Percentiles rank a stretch among this genome's conserved stretches.
phyloP scores from a whole-genome alignment of 2,113 vertebrate species.

The Collichthys lucidus region DNA sequence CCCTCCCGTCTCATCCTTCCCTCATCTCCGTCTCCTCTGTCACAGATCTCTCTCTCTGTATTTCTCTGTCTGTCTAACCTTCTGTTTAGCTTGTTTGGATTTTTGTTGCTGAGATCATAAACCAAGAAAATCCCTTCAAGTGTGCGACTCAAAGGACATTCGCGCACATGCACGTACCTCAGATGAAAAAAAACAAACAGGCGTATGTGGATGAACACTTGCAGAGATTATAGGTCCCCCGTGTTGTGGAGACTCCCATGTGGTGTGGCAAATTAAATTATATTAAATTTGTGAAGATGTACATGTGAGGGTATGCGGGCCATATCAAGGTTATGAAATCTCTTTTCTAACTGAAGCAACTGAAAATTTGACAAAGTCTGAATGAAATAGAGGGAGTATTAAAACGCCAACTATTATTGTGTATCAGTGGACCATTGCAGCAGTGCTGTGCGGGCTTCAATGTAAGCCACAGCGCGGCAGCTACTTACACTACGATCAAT shows the following conservation, averaged over 20 bases:
- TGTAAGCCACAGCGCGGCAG: slow-evolving; percentile 70
- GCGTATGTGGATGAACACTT: slow-evolving; percentile 21
- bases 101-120: slow-evolving; percentile 63
- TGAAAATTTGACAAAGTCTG: neutral
- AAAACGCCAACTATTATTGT: slow-evolving; percentile 34
- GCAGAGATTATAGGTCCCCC: slow-evolving; percentile 26
- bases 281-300: slow-evolving; percentile 9
- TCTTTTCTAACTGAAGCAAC: slow-evolving; percentile 27
- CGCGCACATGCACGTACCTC: slow-evolving; percentile 5
- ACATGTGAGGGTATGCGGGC: slow-evolving; percentile 4
- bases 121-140: slow-evolving; percentile 60
- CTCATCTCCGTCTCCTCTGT: slow-evolving; percentile 22
- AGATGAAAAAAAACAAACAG: slow-evolving; percentile 55
- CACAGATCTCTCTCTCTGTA: slow-evolving; percentile 1
- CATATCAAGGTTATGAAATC: slow-evolving; percentile 9
- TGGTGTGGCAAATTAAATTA: slow-evolving; percentile 35
- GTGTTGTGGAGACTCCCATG: neutral
- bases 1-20: neutral
- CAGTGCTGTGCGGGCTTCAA: slow-evolving; percentile 60
- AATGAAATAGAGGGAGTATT: neutral
- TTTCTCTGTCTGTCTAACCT: neutral
- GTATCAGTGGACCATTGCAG: slow-evolving; percentile 48
- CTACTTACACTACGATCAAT: slow-evolving; percentile 82
- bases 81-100: slow-evolving; percentile 64
- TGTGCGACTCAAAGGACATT: slow-evolving; percentile 30